Base-by-base conservation (phyloP, 2,888 invertebrate genomes). In the Sussaba pulchella region DNA sequence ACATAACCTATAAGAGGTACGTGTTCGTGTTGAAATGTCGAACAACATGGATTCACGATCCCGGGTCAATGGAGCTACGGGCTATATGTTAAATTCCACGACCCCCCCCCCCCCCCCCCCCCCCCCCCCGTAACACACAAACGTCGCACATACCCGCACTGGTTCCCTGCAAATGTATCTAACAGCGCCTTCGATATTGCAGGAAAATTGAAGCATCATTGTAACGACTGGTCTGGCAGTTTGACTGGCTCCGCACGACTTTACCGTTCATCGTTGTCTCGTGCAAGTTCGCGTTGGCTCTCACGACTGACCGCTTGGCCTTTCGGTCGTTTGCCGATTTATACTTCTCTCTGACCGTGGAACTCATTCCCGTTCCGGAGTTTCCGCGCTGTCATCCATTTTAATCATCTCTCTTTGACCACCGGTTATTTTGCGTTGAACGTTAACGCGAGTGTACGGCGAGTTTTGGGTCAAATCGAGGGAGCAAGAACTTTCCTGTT, bases 381-480 rank as follows among this genome's bases (percentile, higher is more conserved):
- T 59, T 66, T 17, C 41, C 10, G 57, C 21, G 21, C 14, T 59
- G 47, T 61, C 67, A 59, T 74, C 57, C 39, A 74, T 67, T 67
- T 74, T 74, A 45, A 67, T 67, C 66, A 67, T 67, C 14, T 45
- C 12, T 57, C 36, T 12, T 45, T 19, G 26, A 41, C 12, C 17
- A 50, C 24, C 19, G 14, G 19, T 41, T 19, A 2, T 19, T 73
- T 41, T 14, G n/a, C 31, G 52, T 8, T 3, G 24, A 39, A 12
- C 14, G 19, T 50, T 17, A n/a, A n/a, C n/a, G n/a, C 14, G 31
- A 8, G 1, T 31, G 8, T 31, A 26, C n/a, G 2, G 31, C 8
- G 14, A 6, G 1, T 31, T 54, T 31, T 26, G n/a, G 1, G 19
- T 6, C 31, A n/a, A 0, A 54, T 26, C n/a, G n/a, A n/a, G n/a